Conservation (phyloP, 2,797 vertebrate genomes). For the Chloroceryle inda region DNA sequence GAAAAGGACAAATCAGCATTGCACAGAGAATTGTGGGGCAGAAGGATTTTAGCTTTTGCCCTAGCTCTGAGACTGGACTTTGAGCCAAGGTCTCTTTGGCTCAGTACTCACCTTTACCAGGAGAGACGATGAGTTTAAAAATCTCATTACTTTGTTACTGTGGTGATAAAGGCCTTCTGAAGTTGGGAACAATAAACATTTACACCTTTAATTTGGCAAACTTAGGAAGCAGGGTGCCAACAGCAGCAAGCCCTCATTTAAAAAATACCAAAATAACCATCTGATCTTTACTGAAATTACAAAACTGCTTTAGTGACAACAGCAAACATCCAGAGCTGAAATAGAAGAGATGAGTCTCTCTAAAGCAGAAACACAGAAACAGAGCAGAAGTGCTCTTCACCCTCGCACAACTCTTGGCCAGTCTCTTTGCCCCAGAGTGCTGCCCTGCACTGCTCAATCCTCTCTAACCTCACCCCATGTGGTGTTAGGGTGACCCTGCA, state of each 20-base stretch:
- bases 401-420: not conserved
- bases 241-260: not conserved
- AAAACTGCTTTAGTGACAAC: not conserved
- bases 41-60: not conserved
- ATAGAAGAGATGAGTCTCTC: not conserved
- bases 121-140: not conserved
- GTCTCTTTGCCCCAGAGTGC: rapidly evolving
- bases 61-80: not conserved
- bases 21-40: not conserved
- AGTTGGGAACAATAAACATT: not conserved
- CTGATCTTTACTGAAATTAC: not conserved
- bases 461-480: not conserved
- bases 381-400: not conserved
- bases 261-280: not conserved
- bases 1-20: not conserved
- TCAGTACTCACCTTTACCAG: not conserved
- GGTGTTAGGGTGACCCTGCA: not conserved
- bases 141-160: not conserved
- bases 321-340: not conserved
- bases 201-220: not conserved
- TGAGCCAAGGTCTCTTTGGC: not conserved
- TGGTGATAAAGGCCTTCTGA: not conserved
- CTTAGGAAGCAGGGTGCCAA: not conserved
- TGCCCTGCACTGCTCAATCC: not conserved
- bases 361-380: not conserved